Conservation (phyloP, 2,113 vertebrate genomes). For the Calcarius ornatus region DNA sequence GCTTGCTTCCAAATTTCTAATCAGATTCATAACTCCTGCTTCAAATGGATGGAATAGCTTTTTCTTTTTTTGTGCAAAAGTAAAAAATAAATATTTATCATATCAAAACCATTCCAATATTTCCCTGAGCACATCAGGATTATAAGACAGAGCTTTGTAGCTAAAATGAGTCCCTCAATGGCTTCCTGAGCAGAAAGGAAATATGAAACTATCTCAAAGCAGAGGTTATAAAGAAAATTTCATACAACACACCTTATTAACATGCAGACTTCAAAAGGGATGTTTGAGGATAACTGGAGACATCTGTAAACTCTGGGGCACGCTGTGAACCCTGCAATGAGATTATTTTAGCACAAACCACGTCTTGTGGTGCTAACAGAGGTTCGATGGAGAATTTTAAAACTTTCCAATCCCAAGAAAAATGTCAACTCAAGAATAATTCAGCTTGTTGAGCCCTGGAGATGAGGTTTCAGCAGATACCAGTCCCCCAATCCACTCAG, state of each 20-base stretch:
- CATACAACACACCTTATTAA: neutral
- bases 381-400: neutral
- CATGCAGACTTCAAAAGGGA: neutral
- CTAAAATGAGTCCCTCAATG: neutral
- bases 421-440: neutral
- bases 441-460: neutral
- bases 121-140: neutral
- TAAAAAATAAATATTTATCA: constrained; percentile 7
- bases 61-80: neutral
- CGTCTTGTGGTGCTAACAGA: neutral
- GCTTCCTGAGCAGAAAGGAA: neutral
- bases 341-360: neutral
- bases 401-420: neutral
- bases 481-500: accelerated
- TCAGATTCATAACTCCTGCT: neutral
- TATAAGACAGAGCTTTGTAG: neutral
- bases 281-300: neutral
- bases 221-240: neutral
- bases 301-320: neutral
- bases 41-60: neutral
- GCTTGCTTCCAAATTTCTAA: neutral
- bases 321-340: neutral
- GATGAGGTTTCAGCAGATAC: neutral
- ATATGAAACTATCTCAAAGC: neutral
- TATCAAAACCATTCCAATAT: neutral